A percentile compares a stretch with the other conserved stretches of the same genome.
phyloP scores from a whole-genome alignment of 2,797 vertebrate genomes.

The Arnoldichthys spilopterus region DNA sequence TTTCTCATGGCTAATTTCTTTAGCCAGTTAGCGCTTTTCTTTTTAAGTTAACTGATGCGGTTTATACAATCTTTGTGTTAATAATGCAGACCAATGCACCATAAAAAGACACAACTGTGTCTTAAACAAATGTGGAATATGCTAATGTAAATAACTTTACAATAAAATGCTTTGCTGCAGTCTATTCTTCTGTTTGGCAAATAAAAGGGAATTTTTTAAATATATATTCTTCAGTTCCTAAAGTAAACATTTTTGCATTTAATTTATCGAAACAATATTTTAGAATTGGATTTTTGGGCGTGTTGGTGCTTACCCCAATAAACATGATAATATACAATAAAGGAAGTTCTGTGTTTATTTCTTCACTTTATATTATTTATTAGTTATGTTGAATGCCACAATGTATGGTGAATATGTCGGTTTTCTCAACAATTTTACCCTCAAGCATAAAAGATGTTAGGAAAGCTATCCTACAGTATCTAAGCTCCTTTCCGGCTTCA shows the following conservation, averaged over 20 bases:
- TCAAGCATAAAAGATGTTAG: neutral
- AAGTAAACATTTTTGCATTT: slow-evolving; percentile 4
- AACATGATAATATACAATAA: neutral
- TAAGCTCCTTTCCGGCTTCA: neutral
- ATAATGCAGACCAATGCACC: neutral
- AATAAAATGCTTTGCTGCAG: slow-evolving; percentile 11
- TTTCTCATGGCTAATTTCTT: slow-evolving; percentile 5
- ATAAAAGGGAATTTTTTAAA: slow-evolving; percentile 26
- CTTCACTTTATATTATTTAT: neutral
- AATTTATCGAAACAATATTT: slow-evolving; percentile 25
- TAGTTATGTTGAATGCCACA: neutral
- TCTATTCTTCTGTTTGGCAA: neutral
- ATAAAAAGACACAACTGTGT: neutral
- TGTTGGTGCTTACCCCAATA: neutral
- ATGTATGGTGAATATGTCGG: neutral
- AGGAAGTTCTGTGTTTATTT: neutral
- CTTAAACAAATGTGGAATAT: neutral
- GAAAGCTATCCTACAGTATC: neutral
- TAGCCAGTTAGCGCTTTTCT: neutral
- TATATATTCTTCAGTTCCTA: neutral
- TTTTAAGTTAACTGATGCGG: neutral
- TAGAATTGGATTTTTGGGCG: neutral
- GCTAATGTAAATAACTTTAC: neutral
- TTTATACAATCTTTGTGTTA: neutral
- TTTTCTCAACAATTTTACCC: no score